phyloP scores from a whole-genome alignment of 2,888 invertebrate species.

The Tortricodes alternella region DNA sequence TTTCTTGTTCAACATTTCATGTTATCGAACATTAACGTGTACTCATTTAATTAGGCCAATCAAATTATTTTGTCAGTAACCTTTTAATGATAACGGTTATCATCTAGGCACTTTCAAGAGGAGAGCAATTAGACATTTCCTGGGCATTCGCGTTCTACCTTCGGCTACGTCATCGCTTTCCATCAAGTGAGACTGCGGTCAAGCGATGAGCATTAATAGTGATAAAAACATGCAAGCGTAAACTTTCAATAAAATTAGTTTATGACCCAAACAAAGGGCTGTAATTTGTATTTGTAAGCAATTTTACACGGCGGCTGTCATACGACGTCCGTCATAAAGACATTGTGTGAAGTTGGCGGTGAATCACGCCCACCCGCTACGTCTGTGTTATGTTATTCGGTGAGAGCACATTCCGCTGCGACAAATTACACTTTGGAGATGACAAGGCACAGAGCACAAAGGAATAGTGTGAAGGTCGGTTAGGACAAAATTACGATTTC shows the following conservation, averaged over 20 bases:
- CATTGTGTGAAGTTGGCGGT: constrained; percentile 27
- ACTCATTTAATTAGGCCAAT: no score
- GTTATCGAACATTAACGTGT: no score
- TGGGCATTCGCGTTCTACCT: no score
- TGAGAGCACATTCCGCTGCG: constrained; percentile 11
- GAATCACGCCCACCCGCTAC: constrained; percentile 29
- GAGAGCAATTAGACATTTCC: no score
- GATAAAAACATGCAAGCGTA: constrained; percentile 6
- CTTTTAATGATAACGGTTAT: no score
- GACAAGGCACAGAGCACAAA: constrained; percentile 21
- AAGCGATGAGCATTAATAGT: no score
- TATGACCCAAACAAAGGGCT: constrained; percentile 25
- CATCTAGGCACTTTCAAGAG: no score
- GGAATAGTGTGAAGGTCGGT: constrained; percentile 22
- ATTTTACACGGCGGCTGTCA: constrained; percentile 39
- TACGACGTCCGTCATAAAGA: constrained; percentile 37
- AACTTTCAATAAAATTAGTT: constrained; percentile 10
- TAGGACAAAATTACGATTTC: not conserved
- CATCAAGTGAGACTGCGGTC: no score
- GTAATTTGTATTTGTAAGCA: constrained; percentile 38
- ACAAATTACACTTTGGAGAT: constrained; percentile 21
- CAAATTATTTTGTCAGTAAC: no score
- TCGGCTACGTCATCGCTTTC: no score
- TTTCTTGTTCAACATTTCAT: no score
- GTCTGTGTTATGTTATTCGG: constrained; percentile 20